These are phyloP conservation scores for Chaetops frenatus DNA, from an alignment of 2,113 vertebrate species.

Conservation along the genomic window DNA sequence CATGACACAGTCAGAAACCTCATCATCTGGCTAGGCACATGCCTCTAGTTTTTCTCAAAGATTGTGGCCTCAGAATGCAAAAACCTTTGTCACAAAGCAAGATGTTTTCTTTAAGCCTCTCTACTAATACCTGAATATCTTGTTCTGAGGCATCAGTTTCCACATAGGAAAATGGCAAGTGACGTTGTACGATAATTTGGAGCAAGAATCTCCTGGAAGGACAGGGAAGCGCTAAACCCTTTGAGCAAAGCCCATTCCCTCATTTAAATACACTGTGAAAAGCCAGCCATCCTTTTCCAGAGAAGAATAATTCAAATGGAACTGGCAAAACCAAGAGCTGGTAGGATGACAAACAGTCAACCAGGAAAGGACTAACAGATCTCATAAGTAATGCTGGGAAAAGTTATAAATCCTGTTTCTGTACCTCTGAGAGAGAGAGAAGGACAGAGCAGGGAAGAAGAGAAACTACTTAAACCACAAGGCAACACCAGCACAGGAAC, in stretches of 20 bases:
- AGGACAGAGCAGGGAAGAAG: neutral
- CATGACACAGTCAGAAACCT: neutral
- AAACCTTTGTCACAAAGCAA: neutral
- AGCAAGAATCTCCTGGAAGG: neutral
- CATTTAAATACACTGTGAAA: neutral
- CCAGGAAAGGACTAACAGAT: neutral
- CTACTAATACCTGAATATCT: conserved; percentile 52
- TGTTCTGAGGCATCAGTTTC: conserved; percentile 18
- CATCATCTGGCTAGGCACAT: neutral
- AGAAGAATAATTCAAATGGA: neutral
- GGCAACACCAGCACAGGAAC: neutral
- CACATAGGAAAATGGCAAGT: conserved; percentile 6
- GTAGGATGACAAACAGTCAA: neutral
- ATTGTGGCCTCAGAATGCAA: neutral
- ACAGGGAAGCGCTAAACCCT: neutral
- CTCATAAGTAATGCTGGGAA: neutral
- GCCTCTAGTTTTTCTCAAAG: neutral
- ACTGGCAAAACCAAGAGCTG: neutral
- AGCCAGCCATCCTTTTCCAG: neutral
- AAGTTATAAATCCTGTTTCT: neutral
- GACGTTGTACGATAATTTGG: conserved; percentile 32
- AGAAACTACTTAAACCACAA: neutral
- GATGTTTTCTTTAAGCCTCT: conserved; percentile 27
- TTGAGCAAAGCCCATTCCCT: neutral
- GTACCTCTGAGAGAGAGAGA: neutral